phyloP scores from a whole-genome alignment of 2,888 invertebrate genomes.

The Miltochrista miniata region DNA sequence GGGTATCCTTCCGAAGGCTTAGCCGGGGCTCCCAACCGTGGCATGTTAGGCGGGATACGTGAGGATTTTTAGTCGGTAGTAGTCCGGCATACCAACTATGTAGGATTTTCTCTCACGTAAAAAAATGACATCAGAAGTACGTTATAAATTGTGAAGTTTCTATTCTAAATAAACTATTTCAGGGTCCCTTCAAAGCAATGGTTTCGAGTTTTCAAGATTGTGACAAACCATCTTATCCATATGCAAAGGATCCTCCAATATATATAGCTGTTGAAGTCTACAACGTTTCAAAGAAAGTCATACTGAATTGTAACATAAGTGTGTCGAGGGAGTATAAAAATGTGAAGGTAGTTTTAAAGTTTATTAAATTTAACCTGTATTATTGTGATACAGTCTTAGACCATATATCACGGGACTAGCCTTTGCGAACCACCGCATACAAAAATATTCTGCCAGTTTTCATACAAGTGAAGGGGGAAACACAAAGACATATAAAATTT shows the following conservation, averaged over 20 bases:
- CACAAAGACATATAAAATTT: no score
- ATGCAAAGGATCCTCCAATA: not conserved
- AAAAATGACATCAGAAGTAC: not conserved
- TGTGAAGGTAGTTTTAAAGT: not conserved
- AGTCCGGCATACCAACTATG: no score
- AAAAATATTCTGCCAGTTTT: no score
- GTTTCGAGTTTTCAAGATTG: not conserved
- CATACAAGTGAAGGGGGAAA: no score
- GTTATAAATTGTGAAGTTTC: not conserved
- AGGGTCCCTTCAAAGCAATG: not conserved
- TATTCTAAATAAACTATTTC: not conserved
- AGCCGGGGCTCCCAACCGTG: no score
- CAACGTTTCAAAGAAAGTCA: not conserved
- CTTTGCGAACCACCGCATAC: no score
- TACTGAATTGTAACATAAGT: not conserved
- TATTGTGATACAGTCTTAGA: no score
- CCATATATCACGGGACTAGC: no score
- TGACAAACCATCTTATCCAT: not conserved
- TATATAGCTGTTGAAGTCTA: not conserved
- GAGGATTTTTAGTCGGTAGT: no score
- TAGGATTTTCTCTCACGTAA: not conserved
- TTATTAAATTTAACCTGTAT: not conserved
- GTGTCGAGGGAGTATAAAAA: not conserved
- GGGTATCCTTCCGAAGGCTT: no score
- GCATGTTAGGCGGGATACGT: no score